Conservation (phyloP, 2,797 vertebrate genomes). For the Enteromius unitaeniatus region DNA sequence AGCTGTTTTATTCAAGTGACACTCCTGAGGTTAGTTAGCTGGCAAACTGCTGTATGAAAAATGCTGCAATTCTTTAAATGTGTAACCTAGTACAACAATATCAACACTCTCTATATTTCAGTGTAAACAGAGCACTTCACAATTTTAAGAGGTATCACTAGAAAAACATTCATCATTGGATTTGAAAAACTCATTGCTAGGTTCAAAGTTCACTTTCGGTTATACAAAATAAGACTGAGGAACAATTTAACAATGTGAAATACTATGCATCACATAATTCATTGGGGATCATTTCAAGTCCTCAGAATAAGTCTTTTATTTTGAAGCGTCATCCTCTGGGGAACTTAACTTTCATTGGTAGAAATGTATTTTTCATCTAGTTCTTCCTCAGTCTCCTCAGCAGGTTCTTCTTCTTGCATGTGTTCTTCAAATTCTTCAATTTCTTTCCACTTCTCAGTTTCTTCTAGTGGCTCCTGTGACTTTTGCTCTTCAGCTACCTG, state of each 20-base stretch:
- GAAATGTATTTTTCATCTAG: constrained; percentile 17
- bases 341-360: constrained; percentile 10
- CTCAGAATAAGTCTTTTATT: constrained; percentile 45
- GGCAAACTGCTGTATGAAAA: constrained; percentile 30
- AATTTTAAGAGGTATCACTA: constrained; percentile 2
- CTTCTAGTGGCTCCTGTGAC: not conserved
- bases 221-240: constrained; percentile 43
- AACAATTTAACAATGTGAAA: constrained; percentile 35
- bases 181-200: not conserved
- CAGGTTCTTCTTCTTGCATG: constrained; percentile 14
- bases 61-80: constrained; percentile 20
- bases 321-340: not conserved
- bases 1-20: constrained; percentile 48
- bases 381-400: constrained; percentile 17
- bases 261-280: constrained; percentile 27
- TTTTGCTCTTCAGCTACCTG: not conserved
- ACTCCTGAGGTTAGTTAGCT: constrained; percentile 36
- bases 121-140: constrained; percentile 35
- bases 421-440: constrained; percentile 15
- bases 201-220: constrained; percentile 16
- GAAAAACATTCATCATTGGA: not conserved
- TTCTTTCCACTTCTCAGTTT: constrained; percentile 17
- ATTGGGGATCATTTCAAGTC: constrained; percentile 16
- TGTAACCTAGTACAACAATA: constrained; percentile 18
- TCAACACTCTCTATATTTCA: constrained; percentile 13